Evolutionary conservation across 1,140 invertebrate genomes (phyloP), one percentile per base, ranked within the genome.

Genomic region (Rhyacophila brunnea): DNA sequence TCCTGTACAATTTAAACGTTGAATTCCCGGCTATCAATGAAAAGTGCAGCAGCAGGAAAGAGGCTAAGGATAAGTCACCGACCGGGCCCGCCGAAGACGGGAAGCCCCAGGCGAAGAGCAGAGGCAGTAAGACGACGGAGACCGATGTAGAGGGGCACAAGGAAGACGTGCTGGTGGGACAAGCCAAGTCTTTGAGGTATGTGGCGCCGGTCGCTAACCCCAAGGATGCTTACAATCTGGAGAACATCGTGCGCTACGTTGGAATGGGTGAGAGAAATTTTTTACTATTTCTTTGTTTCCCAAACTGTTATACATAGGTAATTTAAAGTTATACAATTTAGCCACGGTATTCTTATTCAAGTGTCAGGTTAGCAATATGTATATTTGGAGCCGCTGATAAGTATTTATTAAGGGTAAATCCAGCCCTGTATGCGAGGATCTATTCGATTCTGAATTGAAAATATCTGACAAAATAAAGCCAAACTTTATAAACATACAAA

Each of bases 231-330:
- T 77, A 77, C 67, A 81, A 83, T 65, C 77, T 84, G 66, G 82
- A 83, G 63, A 84, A 83, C 68, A 82, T 87, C 67, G 80, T 86
- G 50, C 80, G 81, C 65, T 87, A 83, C 68, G 83, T 87, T 63
- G 83, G 80, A 45, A 64, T 74, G 64, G 83, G 85, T 86, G 65
- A 75, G 80, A 13, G 6, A 9, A 15, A 19, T n/a, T n/a, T n/a
- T n/a, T n/a, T n/a, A n/a, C n/a, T n/a, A n/a, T n/a, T n/a, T n/a
- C n/a, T n/a, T n/a, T n/a, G n/a, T n/a, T n/a, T n/a, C n/a, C n/a
- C n/a, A n/a, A n/a, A n/a, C n/a, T n/a, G n/a, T n/a, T n/a, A n/a
- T n/a, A n/a, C n/a, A n/a, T n/a, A n/a, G n/a, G n/a, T n/a, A n/a
- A n/a, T n/a, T n/a, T n/a, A n/a, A n/a, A n/a, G n/a, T n/a, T n/a